phyloP scores from a whole-genome alignment of 2,113 vertebrate species.

The Prunella himalayana region DNA sequence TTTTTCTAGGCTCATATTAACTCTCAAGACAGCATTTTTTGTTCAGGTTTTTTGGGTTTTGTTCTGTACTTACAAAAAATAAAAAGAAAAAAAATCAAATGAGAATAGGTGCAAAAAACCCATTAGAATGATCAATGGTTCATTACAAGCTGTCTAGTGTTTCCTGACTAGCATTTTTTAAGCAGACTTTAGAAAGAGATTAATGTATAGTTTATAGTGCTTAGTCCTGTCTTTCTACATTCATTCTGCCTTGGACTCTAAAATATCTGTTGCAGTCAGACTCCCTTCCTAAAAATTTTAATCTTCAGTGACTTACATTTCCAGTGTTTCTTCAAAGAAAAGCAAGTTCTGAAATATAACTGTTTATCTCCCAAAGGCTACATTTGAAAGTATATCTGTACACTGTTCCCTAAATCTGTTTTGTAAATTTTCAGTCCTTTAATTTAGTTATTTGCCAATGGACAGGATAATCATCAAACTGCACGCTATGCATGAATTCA shows the following conservation, averaged over 20 bases:
- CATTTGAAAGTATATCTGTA: neutral
- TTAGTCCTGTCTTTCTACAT: neutral
- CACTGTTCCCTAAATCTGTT: neutral
- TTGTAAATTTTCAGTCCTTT: neutral
- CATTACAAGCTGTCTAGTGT: neutral
- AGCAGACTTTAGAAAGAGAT: neutral
- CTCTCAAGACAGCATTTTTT: neutral
- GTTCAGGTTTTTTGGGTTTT: neutral
- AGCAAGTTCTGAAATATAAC: neutral
- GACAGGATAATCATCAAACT: neutral
- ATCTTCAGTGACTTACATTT: neutral
- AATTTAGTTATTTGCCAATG: neutral
- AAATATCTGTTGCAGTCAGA: neutral
- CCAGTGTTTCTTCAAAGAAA: neutral
- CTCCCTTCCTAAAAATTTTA: neutral
- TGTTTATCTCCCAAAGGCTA: neutral
- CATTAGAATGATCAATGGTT: neutral
- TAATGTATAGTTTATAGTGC: neutral
- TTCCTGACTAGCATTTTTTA: neutral
- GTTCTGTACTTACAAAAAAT: neutral
- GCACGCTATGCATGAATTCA: neutral
- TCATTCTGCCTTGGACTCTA: neutral
- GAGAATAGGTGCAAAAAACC: neutral
- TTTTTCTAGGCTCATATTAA: neutral
- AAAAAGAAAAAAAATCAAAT: neutral